Evolutionary conservation across 2,888 invertebrate genomes (phyloP).

Genomic region (Petrolisthes manimaculis): DNA sequence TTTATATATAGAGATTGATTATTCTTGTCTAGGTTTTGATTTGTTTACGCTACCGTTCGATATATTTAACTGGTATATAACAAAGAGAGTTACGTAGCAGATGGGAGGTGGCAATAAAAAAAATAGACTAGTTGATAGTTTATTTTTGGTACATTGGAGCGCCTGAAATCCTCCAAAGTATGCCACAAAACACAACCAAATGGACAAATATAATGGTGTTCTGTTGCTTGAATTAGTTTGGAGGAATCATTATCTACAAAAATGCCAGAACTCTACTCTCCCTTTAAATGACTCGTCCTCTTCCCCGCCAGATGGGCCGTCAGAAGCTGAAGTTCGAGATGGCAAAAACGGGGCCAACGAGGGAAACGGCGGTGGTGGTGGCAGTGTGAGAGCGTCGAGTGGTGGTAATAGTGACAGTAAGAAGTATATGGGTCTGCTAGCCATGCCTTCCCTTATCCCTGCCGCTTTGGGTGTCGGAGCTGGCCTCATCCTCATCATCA

Average conservation of each 20-base stretch:
- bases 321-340: conserved; percentile 63
- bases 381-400: neutral
- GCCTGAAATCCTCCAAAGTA: too few species aligned
- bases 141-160: too few species aligned
- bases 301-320: conserved; percentile 55
- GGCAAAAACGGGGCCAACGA: conserved; percentile 39
- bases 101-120: neutral
- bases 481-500: conserved; percentile 59
- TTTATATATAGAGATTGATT: too few species aligned
- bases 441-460: conserved; percentile 53
- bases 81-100: neutral
- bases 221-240: too few species aligned
- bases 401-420: conserved; percentile 13
- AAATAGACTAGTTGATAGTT: too few species aligned
- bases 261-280: too few species aligned
- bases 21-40: too few species aligned
- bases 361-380: neutral
- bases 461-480: conserved; percentile 62
- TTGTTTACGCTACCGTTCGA: neutral
- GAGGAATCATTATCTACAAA: too few species aligned
- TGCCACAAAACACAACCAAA: too few species aligned
- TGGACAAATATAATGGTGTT: too few species aligned
- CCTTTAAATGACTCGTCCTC: neutral
- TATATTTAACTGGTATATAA: too few species aligned
- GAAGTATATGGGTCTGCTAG: conserved; percentile 23